These are phyloP conservation scores for Drosophila tsacasi DNA, from an alignment of 1,140 invertebrate genomes.

Conservation along the genomic window DNA sequence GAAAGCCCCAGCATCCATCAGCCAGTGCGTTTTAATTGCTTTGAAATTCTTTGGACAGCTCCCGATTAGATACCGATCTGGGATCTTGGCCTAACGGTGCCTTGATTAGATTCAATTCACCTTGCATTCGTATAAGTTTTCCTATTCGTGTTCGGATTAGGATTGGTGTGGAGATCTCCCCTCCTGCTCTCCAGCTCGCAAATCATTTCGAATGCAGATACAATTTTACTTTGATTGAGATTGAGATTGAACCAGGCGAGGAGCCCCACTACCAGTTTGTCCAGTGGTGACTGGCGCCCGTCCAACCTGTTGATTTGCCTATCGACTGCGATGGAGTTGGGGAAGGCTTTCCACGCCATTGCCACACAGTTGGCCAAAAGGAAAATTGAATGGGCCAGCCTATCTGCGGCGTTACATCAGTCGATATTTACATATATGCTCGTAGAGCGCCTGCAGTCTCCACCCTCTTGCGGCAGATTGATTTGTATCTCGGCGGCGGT, in stretches of 20 bases:
- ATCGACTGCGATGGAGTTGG: constrained; percentile 25
- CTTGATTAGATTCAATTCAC: constrained; percentile 71
- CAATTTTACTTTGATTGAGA: constrained; percentile 73
- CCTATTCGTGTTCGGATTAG: constrained; percentile 1
- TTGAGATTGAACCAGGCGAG: constrained; percentile 48
- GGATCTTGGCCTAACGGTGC: constrained; percentile 59
- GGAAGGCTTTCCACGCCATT: constrained; percentile 65
- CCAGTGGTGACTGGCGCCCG: constrained; percentile 59
- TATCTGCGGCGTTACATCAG: constrained; percentile 73
- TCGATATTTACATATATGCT: constrained; percentile 62
- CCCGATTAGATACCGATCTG: constrained; percentile 63
- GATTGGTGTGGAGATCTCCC: constrained; percentile 5
- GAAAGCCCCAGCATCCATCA: constrained; percentile 64
- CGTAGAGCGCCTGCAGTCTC: neutral
- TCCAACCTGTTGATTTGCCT: constrained; percentile 78
- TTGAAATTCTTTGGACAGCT: constrained; percentile 65
- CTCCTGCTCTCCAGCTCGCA: constrained; percentile 46
- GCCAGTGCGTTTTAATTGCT: constrained; percentile 66
- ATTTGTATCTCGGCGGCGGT: constrained; percentile 63
- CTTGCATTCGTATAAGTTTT: constrained; percentile 1
- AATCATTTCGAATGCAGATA: constrained; percentile 51
- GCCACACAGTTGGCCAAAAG: constrained; percentile 69
- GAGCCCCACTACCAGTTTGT: constrained; percentile 60
- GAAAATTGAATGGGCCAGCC: constrained; percentile 56
- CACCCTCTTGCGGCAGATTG: constrained; percentile 51